Percentiles rank a stretch among this genome's conserved stretches.
These are phyloP conservation scores for Conger conger DNA, from an alignment of 2,113 vertebrate genomes.

Conservation along the genomic window DNA sequence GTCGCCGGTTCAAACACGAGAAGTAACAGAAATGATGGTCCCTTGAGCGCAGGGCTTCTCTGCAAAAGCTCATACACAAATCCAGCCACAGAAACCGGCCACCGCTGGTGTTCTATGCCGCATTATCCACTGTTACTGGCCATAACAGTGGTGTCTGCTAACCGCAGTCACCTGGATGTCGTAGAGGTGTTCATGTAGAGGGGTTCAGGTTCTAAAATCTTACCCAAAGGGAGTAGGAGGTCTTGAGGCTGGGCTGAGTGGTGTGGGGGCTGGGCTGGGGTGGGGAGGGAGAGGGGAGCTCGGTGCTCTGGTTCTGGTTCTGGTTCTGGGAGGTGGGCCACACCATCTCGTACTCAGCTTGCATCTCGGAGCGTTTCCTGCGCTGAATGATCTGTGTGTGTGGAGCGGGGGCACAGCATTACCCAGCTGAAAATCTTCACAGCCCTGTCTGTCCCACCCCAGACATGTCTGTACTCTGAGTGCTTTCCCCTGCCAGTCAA, in stretches of 20 bases:
- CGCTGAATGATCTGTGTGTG: slow-evolving; percentile 85
- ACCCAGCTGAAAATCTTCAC: background rate
- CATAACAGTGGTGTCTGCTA: background rate
- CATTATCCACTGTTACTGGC: too few relatives aligned
- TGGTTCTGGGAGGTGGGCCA: slow-evolving; percentile 61
- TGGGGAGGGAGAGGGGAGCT: slow-evolving; percentile 56
- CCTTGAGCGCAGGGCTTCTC: background rate
- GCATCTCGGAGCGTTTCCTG: slow-evolving; percentile 81
- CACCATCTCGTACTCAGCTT: slow-evolving; percentile 72
- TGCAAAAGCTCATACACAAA: background rate
- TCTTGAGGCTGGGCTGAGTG: slow-evolving; percentile 55
- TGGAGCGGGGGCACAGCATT: background rate
- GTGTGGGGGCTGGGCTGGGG: slow-evolving; percentile 58
- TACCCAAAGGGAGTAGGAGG: slow-evolving; percentile 79
- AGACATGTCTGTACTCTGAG: background rate
- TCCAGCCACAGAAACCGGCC: background rate
- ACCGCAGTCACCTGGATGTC: background rate
- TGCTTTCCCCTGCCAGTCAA: background rate
- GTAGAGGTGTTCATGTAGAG: background rate
- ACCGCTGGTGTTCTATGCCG: too few relatives aligned
- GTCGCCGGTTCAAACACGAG: background rate
- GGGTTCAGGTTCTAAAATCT: slow-evolving; percentile 48
- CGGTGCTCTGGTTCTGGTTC: slow-evolving; percentile 58
- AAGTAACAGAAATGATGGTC: background rate
- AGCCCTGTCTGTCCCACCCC: background rate